These are phyloP conservation scores for Axinella damicornis DNA, from an alignment of 37 sponge, comb jelly and placozoan species.

Conservation along the genomic window DNA sequence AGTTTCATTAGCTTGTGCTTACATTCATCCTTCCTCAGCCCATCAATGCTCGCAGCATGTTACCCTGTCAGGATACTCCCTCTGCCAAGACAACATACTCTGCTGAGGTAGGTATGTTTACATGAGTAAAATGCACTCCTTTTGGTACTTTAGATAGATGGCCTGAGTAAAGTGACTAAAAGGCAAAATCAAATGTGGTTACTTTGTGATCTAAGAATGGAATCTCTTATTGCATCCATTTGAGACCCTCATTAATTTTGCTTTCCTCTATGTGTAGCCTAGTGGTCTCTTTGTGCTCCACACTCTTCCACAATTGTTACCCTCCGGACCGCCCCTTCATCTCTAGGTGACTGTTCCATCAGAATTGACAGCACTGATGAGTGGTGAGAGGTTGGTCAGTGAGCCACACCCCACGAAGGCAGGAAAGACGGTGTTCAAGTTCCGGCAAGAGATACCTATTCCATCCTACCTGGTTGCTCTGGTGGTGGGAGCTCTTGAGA, in stretches of 20 bases:
- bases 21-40: too few relatives aligned
- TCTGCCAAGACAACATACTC: constrained; percentile 84
- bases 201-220: too few relatives aligned
- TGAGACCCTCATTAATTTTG: constrained; percentile 2
- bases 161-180: too few relatives aligned
- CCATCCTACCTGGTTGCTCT: constrained; percentile 93
- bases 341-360: constrained; percentile 69
- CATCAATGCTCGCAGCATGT: constrained; percentile 87
- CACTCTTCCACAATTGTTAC: too few relatives aligned
- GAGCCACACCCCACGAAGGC: background rate
- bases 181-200: too few relatives aligned
- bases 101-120: constrained; percentile 85
- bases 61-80: constrained; percentile 96
- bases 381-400: constrained; percentile 64
- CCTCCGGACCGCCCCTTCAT: background rate
- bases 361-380: constrained; percentile 86
- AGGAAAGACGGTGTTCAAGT: constrained; percentile 34
- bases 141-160: too few relatives aligned
- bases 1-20: too few relatives aligned
- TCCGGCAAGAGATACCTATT: constrained; percentile 83
- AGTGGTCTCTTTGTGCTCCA: background rate
- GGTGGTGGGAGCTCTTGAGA: constrained; percentile 84
- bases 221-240: too few relatives aligned
- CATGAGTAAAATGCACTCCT: too few relatives aligned
- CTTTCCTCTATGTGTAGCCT: background rate